Evolutionary conservation across 2,113 vertebrate species (phyloP), one percentile per base, ranked within the genome.

Genomic region (Odontesthes bonariensis): DNA sequence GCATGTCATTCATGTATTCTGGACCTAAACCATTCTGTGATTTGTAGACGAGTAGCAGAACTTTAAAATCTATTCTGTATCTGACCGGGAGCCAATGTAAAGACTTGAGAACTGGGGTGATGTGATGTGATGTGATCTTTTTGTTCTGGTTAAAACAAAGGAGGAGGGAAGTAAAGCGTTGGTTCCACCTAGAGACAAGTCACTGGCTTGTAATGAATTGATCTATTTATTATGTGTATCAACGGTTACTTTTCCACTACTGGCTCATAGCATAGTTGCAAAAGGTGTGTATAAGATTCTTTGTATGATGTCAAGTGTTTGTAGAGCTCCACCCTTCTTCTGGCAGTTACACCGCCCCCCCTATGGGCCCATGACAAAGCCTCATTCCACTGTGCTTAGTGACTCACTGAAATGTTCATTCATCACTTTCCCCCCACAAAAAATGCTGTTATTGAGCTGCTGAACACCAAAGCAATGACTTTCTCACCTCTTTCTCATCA

Each of bases 321-420:
- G 27, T 40, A 27, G n/a, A 14, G 68, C 58, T 66, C 60, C 58
- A 77, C 83, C 83, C 69, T 71, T 8, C n/a, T 57, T 12, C 31
- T 40, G 22, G 20, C 3, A 69, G 47, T 31, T 16, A 3, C 20
- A 16, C 49, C n/a, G 8, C 16, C 11, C 17, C n/a, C 38, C 42
- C 3, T 14, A 5, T 1, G 49, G 6, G 0, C 1, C 19, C 20
- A 3, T 27, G 42, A 63, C 61, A 70, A 67, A 72, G 35, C 40
- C 16, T 58, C 27, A 0, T 32, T 51, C 8, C 5, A 51, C 20
- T 5, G n/a, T 57, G 42, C 59, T 58, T 12, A 40, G 51, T 89
- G 65, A 74, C 76, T 79, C 63, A 79, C 40, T 67, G 2, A 49
- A 8, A 7, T 54, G 65, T 35, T 20, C 7, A 22, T 53, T 61